A percentile compares a stretch with the other conserved stretches of the same genome.
These are phyloP conservation scores for Squalus acanthias DNA, from an alignment of 2,797 vertebrate genomes.

Conservation along the genomic window DNA sequence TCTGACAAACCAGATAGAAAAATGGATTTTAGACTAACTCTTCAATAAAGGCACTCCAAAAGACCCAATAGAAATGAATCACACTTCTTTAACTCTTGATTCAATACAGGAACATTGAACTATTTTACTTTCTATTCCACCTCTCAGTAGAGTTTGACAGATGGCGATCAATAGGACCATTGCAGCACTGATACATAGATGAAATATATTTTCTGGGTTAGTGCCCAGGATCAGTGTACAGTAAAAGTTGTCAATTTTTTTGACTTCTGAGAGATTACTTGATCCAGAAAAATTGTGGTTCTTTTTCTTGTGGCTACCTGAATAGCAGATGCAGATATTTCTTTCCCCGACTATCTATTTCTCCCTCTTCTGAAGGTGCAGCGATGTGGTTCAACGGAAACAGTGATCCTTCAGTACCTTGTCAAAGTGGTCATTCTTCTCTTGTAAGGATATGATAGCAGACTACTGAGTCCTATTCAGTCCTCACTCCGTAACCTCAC, in stretches of 20 bases:
- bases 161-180: background rate
- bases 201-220: background rate
- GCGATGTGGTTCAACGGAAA: too few species aligned
- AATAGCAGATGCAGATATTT: background rate
- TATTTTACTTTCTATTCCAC: background rate
- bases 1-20: background rate
- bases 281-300: background rate
- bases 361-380: background rate
- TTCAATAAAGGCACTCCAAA: background rate
- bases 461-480: background rate
- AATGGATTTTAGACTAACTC: background rate
- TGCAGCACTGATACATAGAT: background rate
- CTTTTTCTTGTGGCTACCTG: too few species aligned
- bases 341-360: background rate
- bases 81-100: background rate
- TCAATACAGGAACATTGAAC: background rate
- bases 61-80: background rate
- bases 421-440: background rate
- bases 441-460: background rate
- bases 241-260: background rate
- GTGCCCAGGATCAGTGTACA: background rate
- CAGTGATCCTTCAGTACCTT: background rate
- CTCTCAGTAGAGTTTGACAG: background rate
- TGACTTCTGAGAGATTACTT: background rate
- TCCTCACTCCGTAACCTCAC: background rate